phyloP scores from a whole-genome alignment of 1,140 invertebrate genomes.

The Limonius californicus region DNA sequence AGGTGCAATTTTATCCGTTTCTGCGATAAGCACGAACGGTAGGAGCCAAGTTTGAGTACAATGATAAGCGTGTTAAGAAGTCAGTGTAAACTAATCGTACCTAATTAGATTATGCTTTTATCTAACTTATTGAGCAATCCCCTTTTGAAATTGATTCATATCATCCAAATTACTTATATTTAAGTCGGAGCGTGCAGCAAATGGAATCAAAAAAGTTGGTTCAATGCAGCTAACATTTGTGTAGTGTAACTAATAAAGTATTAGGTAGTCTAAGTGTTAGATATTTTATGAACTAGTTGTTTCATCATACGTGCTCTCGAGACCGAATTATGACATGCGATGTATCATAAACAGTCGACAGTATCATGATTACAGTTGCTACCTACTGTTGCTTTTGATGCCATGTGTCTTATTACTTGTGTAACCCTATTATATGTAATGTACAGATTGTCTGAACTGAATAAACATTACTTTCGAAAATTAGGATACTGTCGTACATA shows the following conservation, averaged over 20 bases:
- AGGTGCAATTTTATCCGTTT: conserved; percentile 30
- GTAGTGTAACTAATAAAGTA: conserved; percentile 15
- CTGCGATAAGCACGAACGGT: conserved; percentile 17
- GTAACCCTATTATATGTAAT: conserved; percentile 47
- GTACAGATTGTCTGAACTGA: conserved; percentile 50
- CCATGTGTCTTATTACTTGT: conserved; percentile 49
- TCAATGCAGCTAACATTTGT: conserved; percentile 1
- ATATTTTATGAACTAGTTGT: conserved; percentile 14
- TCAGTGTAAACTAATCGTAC: conserved; percentile 7
- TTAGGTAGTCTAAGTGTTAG: conserved; percentile 12
- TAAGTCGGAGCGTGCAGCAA: conserved; percentile 6
- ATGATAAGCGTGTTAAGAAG: conserved; percentile 26
- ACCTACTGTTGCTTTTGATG: conserved; percentile 45
- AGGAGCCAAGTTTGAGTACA: conserved; percentile 38
- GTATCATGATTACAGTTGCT: conserved; percentile 40
- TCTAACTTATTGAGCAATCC: background rate
- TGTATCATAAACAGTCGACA: conserved; percentile 29
- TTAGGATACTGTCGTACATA: background rate
- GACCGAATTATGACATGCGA: conserved; percentile 15
- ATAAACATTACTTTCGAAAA: conserved; percentile 49
- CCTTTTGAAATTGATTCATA: conserved; percentile 5
- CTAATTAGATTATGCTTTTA: background rate
- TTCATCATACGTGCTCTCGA: conserved; percentile 14
- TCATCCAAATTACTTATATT: background rate
- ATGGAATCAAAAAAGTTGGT: conserved; percentile 1